phyloP scores from a whole-genome alignment of 2,797 vertebrate genomes.

The Pelodytes ibericus region DNA sequence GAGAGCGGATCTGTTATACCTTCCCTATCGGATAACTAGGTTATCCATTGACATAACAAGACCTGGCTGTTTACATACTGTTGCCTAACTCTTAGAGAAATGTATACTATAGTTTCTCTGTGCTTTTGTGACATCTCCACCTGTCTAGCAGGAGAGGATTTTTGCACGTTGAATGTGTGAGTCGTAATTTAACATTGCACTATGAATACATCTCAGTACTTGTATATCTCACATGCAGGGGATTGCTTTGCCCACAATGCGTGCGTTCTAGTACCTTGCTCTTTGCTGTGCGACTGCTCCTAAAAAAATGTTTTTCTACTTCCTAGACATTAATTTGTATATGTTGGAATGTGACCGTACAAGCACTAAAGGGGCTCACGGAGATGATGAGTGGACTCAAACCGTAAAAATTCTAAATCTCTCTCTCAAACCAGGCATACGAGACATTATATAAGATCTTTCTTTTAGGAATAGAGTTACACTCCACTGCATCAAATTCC shows the following conservation, averaged over 20 bases:
- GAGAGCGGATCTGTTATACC: too few species aligned
- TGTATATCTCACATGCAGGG: background rate
- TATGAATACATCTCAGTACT: background rate
- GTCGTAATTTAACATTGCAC: slow-evolving; percentile 1
- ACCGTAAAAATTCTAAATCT: background rate
- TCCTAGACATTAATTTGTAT: background rate
- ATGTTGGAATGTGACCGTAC: background rate
- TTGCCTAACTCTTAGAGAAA: background rate
- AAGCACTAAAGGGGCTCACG: background rate
- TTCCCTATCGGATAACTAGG: background rate
- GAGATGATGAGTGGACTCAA: background rate
- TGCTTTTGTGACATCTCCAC: background rate
- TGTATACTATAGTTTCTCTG: background rate
- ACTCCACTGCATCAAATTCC: background rate
- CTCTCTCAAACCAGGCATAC: background rate
- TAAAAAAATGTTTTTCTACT: slow-evolving; percentile 3
- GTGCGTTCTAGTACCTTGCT: slow-evolving; percentile 4
- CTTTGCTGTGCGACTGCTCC: slow-evolving; percentile 1
- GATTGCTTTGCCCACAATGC: background rate
- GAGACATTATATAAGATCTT: background rate
- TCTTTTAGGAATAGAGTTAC: background rate
- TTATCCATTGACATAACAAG: background rate
- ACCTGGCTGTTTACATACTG: background rate
- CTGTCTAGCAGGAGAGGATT: background rate
- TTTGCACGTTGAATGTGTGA: background rate